Base-by-base conservation (phyloP, 1,140 invertebrate species). In the Dreissena polymorpha region DNA sequence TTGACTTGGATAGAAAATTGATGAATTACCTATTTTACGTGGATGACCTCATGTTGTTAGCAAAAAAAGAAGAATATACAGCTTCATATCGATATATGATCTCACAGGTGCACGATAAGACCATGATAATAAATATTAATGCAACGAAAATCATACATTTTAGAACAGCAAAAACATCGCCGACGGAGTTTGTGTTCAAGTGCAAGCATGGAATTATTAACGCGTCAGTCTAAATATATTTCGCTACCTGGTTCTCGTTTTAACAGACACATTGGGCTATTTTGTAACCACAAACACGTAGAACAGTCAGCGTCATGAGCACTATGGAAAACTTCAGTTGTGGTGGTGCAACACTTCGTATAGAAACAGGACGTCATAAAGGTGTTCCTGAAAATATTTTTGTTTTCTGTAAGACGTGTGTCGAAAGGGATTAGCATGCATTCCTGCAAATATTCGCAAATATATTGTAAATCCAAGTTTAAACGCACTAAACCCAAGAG, bases 11-110 rank as follows among this genome's bases (percentile, higher is more conserved):
- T 21, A 23, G 53, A n/a, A 2, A 29, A 73, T 53, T 55, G 14
- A 53, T 73, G 21, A 21, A 10, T 29, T 49, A 73, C 25, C 70
- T 73, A 16, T 25, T 73, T 29, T 51, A 49, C 39, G 69, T 27
- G 14, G 69, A 71, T 39, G 69, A 51, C 27, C 14, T 39, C 12
- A 53, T 25, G 6, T 29, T 53, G 8, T 49, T 69, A 18, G 67
- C 67, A 18, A 49, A 69, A 27, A 69, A 21, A 6, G 67, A 69
- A 69, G 29, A 69, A 39, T 8, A 21, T 49, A 29, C 16, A 13
- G 12, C n/a, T 69, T 0, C 16, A 27, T 5, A 39, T 39, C 39
- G 29, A 69, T 39, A 13, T 27, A 10, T 23, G 25, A 21, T 0
- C 8, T 10, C 29, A 13, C 0, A 27, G 67, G 29, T 69, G 67